Percentiles rank a stretch among this genome's conserved stretches.
phyloP scores from a whole-genome alignment of 2,113 vertebrate species.

The Hylia prasina region DNA sequence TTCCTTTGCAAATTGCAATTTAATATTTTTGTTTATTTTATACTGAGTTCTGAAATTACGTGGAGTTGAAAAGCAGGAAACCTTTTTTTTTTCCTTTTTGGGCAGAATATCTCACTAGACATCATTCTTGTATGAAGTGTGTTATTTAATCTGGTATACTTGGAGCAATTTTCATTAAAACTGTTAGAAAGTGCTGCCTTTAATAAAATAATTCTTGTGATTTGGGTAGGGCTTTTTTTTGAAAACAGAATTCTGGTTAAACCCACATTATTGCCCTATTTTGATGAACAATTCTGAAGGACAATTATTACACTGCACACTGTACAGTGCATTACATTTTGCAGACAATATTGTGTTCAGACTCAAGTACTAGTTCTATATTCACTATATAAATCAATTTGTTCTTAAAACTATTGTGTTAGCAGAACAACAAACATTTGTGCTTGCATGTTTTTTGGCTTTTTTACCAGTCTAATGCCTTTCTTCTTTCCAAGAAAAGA shows the following conservation, averaged over 20 bases:
- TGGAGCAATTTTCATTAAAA: not conserved
- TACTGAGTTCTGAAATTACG: not conserved
- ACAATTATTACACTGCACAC: not conserved
- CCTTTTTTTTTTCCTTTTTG: not conserved
- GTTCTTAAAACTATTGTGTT: not conserved
- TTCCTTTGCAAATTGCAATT: not conserved
- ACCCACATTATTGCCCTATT: not conserved
- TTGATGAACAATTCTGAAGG: not conserved
- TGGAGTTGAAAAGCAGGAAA: not conserved
- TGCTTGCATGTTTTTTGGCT: fast-evolving
- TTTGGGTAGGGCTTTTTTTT: not conserved
- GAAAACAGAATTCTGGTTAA: not conserved
- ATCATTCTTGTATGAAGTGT: not conserved
- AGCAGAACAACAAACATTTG: not conserved
- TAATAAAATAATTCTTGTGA: not conserved
- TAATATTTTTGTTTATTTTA: not conserved
- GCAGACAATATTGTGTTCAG: not conserved
- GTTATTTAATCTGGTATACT: not conserved
- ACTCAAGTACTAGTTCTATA: not conserved
- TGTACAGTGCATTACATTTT: not conserved
- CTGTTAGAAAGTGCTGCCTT: not conserved
- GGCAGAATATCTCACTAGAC: not conserved
- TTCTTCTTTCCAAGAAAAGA: constrained; percentile 19
- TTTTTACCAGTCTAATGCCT: not conserved
- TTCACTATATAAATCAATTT: not conserved